These are phyloP conservation scores for Varecia variegata DNA, from an alignment of 2,797 vertebrate genomes.

Conservation along the genomic window DNA sequence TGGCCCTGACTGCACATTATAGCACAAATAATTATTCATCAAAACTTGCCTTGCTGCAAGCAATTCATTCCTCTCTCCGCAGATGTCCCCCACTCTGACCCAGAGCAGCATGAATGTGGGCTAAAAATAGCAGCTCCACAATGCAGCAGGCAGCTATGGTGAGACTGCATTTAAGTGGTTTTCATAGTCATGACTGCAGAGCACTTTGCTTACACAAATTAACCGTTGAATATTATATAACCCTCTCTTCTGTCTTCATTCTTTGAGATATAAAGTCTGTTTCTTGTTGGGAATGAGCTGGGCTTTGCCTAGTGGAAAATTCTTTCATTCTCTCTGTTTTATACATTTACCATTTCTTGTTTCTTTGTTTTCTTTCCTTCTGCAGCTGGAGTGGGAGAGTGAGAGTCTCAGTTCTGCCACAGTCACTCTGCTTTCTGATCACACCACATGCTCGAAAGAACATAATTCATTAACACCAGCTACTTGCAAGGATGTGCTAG, in stretches of 20 bases:
- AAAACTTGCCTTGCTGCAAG: constrained; percentile 58
- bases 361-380: background rate
- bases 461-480: background rate
- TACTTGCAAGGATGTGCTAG: background rate
- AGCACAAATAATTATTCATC: constrained; percentile 70
- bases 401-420: background rate
- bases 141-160: background rate
- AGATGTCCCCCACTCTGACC: constrained; percentile 34
- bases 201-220: background rate
- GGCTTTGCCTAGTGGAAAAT: background rate
- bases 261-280: background rate
- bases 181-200: background rate
- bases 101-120: constrained; percentile 14
- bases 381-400: background rate
- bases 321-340: constrained; percentile 3
- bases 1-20: constrained; percentile 20
- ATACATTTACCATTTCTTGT: background rate
- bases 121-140: constrained; percentile 63
- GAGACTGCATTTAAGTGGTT: background rate
- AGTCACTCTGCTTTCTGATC: background rate
- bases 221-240: background rate
- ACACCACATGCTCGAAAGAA: background rate
- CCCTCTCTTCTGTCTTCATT: background rate
- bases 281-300: background rate
- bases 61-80: constrained; percentile 45